Evolutionary conservation across 2,888 invertebrate species (phyloP), one percentile per base, ranked within the genome.

Genomic region (Ectropis crepuscularia): DNA sequence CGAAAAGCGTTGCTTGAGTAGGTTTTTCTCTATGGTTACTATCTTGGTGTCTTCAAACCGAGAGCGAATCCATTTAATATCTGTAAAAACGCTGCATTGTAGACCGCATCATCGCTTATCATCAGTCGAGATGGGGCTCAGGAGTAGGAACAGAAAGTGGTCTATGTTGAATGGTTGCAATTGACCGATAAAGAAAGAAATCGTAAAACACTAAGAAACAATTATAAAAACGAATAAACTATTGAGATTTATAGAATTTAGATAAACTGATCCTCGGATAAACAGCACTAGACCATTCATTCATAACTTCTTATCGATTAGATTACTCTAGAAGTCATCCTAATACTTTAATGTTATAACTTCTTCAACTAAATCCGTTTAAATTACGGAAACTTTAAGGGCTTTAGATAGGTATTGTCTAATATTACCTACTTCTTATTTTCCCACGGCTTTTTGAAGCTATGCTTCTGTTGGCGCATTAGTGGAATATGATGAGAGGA

Each of bases 291-390:
- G 42, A 16, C 42, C 7, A 43, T 47, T 55, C 59, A 60, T 64
- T 60, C 64, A 64, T 48, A 57, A 38, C 38, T 55, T 55, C 43
- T 64, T 55, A 64, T 64, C 54, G 64, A 64, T 64, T 46, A 60
- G 63, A 59, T 63, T 59, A 59, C 54, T 63, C 50, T 59, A 59
- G 55, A 57, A 60, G 41, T 57, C 64, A 57, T 57, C 49, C 54
- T 64, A 60, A 64, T 64, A 64, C 64, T 64, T 57, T 64, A 59
- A 60, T 60, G 64, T 63, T 42, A 37, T 42, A 59, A 55, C 59
- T 59, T 59, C 46, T 64, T 59, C 39, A 64, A 51, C 48, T 51
- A 61, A 61, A 55, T 61, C 58, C 65, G 8, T 59, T 38, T 59
- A 55, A 55, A 62, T 55, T 62, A 51, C 54, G 36, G 38, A 37